Percentiles rank a stretch among this genome's conserved stretches.
Evolutionary conservation across 2,113 vertebrate species (phyloP).

Genomic region (Saguinus midas): DNA sequence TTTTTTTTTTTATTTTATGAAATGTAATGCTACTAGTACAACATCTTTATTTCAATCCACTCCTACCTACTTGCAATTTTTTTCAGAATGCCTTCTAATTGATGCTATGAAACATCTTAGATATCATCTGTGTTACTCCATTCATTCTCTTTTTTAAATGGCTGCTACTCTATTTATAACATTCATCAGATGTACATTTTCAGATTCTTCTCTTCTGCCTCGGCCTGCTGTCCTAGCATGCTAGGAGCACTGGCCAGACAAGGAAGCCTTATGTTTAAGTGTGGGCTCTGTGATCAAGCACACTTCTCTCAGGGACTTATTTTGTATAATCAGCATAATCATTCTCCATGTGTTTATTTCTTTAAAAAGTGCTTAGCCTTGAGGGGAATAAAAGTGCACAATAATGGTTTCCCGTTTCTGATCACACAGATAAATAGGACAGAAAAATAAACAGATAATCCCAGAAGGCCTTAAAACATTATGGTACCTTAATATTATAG

Average conservation of each 20-base stretch:
- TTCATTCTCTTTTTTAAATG: neutral
- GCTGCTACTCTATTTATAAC: neutral
- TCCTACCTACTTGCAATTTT: neutral
- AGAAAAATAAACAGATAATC: conserved; percentile 15
- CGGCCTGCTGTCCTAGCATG: neutral
- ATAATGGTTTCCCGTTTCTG: neutral
- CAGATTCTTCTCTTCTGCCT: neutral
- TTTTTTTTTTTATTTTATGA: conserved; percentile 32
- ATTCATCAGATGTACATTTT: neutral
- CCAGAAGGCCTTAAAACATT: neutral
- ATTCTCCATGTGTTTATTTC: conserved; percentile 48
- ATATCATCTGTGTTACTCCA: neutral
- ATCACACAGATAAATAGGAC: neutral
- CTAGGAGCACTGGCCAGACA: neutral
- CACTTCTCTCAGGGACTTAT: neutral
- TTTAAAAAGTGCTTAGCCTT: conserved; percentile 31
- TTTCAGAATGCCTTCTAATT: neutral
- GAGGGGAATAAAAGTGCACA: neutral
- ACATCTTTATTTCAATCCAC: conserved; percentile 4
- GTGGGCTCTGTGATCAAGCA: conserved; percentile 25
- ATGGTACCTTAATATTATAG: neutral
- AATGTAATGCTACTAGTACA: neutral
- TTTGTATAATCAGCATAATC: conserved; percentile 16
- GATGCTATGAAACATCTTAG: neutral
- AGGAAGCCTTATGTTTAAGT: conserved; percentile 4